A percentile compares a stretch with the other conserved stretches of the same genome.
Conservation (phyloP, 1,140 invertebrate species). For the Oncopodura yosiiana region DNA sequence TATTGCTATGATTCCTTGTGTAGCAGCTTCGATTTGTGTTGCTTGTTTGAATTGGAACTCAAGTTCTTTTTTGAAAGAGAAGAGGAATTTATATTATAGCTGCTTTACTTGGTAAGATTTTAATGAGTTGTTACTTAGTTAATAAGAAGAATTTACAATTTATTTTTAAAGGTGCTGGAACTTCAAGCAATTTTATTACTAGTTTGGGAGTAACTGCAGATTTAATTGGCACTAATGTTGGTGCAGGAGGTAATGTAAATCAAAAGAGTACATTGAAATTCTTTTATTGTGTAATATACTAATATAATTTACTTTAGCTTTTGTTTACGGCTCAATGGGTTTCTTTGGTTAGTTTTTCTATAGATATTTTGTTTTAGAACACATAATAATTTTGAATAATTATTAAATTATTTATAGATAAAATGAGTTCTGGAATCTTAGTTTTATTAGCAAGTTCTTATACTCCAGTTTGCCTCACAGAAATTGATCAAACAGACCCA, state of each 20-base stretch:
- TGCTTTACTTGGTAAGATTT: no score
- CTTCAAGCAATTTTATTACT: constrained; percentile 76
- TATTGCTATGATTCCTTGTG: constrained; percentile 54
- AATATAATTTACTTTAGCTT: no score
- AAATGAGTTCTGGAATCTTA: no score
- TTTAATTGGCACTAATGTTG: constrained; percentile 75
- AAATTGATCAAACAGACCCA: no score
- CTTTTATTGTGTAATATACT: no score
- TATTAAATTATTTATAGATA: no score
- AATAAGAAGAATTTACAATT: no score
- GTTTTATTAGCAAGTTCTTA: no score
- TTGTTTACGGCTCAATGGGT: constrained; percentile 94
- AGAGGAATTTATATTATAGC: constrained; percentile 65
- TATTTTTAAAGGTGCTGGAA: constrained; percentile 55
- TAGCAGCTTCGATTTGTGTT: constrained; percentile 59
- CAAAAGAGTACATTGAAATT: no score
- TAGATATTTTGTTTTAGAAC: constrained; percentile 48
- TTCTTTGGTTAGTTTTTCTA: constrained; percentile 86
- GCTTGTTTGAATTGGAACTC: constrained; percentile 45
- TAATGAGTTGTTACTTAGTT: no score
- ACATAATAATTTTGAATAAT: constrained; percentile 14
- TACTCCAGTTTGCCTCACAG: no score
- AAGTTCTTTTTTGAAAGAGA: constrained; percentile 47
- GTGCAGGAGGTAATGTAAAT: no score
- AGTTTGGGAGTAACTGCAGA: constrained; percentile 81